Conservation (phyloP, 2,888 invertebrate genomes). For the Gastracanthus pulcherrimus region DNA sequence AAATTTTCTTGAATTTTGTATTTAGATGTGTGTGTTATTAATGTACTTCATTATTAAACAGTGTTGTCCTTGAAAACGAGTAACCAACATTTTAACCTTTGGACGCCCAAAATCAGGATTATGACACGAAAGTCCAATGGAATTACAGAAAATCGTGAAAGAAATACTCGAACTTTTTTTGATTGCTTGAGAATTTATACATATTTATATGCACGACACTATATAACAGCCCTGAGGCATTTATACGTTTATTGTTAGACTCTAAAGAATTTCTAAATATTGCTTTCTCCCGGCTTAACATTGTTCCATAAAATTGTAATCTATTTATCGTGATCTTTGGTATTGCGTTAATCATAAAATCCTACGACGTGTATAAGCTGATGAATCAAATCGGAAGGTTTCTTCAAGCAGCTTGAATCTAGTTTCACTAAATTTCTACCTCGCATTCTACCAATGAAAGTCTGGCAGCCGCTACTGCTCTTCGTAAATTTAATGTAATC, state of each 20-base stretch:
- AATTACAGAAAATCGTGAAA: too few relatives aligned
- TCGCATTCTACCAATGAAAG: neutral
- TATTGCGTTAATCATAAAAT: constrained; percentile 14
- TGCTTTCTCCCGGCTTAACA: neutral
- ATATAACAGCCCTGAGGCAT: neutral
- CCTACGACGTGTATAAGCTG: neutral
- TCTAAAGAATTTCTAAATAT: neutral
- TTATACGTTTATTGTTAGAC: neutral
- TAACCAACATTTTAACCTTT: too few relatives aligned
- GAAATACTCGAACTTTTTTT: too few relatives aligned
- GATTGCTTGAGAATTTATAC: too few relatives aligned
- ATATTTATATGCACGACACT: constrained; percentile 11
- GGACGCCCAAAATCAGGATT: too few relatives aligned
- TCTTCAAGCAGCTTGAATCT: neutral
- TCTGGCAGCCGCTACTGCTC: neutral
- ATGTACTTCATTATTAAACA: too few relatives aligned
- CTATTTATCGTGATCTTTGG: neutral
- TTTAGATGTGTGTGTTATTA: too few relatives aligned
- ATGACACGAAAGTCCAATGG: too few relatives aligned
- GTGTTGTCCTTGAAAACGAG: too few relatives aligned
- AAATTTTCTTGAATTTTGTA: too few relatives aligned
- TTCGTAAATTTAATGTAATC: constrained; percentile 8
- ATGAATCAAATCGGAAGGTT: neutral
- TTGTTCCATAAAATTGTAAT: constrained; percentile 1
- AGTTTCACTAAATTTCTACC: neutral